Conservation (phyloP, 2,888 invertebrate genomes). For the Xylota sylvarum region DNA sequence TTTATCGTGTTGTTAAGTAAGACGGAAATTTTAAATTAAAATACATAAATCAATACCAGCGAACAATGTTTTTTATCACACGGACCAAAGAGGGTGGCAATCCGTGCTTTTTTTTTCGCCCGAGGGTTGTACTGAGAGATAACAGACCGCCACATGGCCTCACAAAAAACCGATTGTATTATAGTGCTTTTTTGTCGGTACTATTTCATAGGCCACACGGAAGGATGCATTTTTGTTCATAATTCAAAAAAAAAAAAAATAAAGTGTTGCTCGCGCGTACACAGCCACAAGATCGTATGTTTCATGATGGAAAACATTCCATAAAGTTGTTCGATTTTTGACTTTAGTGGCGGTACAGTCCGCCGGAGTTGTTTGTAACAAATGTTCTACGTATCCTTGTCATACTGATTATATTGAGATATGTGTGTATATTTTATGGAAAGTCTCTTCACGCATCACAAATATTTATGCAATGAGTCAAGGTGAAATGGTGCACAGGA, state of each 20-base stretch:
- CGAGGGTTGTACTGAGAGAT: conserved; percentile 45
- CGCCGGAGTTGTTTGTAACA: background rate
- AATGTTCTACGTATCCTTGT: background rate
- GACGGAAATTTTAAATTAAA: conserved; percentile 85
- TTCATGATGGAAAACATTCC: conserved; percentile 1
- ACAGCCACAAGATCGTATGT: conserved; percentile 30
- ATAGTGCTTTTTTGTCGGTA: background rate
- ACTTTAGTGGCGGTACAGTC: background rate
- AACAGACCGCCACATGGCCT: conserved; percentile 42
- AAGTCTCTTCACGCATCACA: conserved; percentile 3
- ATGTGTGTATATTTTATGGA: background rate
- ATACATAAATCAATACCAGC: conserved; percentile 84
- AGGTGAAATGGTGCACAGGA: conserved; percentile 8
- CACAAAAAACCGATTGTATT: conserved; percentile 41
- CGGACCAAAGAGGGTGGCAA: conserved; percentile 32
- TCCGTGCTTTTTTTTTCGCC: conserved; percentile 7
- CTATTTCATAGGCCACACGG: conserved; percentile 33
- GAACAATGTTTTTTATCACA: conserved; percentile 71
- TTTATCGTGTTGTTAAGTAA: conserved; percentile 82
- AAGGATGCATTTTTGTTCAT: conserved; percentile 64
- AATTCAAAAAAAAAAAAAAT: conserved; percentile 43
- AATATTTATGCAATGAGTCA: background rate
- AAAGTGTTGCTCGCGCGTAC: conserved; percentile 47
- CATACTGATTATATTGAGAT: background rate
- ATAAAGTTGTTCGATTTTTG: conserved; percentile 10